Percentiles rank a stretch among this genome's conserved stretches.
Conservation (phyloP, 2,888 invertebrate species). For the Amphipoea lucens region DNA sequence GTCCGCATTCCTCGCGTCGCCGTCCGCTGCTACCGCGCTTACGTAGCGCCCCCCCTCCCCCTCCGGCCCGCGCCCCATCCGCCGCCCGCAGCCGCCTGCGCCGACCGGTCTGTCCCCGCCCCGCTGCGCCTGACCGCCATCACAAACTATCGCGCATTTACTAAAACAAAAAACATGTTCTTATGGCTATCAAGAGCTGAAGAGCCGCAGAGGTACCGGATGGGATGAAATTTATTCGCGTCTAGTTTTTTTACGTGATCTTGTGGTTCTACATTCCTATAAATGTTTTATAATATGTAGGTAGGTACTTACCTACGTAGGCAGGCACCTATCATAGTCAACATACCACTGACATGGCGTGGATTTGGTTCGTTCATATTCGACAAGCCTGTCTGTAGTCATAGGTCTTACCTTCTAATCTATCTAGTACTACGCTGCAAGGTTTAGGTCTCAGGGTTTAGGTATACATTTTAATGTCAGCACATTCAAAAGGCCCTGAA, state of each 20-base stretch:
- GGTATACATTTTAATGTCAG: background rate
- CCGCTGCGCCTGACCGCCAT: constrained; percentile 82
- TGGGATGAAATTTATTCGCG: constrained; percentile 89
- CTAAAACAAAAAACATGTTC: constrained; percentile 89
- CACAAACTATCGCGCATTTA: constrained; percentile 89
- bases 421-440: constrained; percentile 1
- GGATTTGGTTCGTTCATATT: constrained; percentile 37
- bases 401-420: constrained; percentile 4
- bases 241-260: constrained; percentile 85
- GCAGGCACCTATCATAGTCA: constrained; percentile 50
- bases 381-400: background rate
- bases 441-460: background rate
- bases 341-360: constrained; percentile 45
- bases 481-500: background rate
- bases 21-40: constrained; percentile 90
- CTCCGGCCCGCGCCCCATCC: constrained; percentile 68
- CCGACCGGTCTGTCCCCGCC: constrained; percentile 83
- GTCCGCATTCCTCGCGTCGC: constrained; percentile 90
- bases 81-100: constrained; percentile 74
- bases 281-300: constrained; percentile 76
- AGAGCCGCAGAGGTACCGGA: constrained; percentile 88
- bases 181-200: constrained; percentile 87
- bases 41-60: constrained; percentile 86
- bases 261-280: constrained; percentile 85
- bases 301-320: constrained; percentile 30